Base-by-base conservation (phyloP, 2,888 invertebrate species). In the Furcula furcula region DNA sequence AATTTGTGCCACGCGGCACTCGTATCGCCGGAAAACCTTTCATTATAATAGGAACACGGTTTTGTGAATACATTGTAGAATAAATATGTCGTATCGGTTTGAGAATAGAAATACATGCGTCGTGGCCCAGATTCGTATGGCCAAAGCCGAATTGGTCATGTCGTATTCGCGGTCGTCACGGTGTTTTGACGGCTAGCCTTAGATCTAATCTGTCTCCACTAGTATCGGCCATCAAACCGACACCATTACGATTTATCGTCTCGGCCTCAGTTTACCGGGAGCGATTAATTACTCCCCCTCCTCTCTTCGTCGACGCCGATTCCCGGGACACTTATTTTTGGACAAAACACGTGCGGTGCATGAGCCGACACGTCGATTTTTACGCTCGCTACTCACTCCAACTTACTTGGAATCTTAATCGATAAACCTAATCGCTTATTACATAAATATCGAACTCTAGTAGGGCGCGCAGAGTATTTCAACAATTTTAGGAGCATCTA, bases 71-170 rank as follows among this genome's bases (percentile, higher is more conserved):
- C 78, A 76, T 65, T 80, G 80, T 81, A 69, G 53, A 65, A 61
- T 69, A 66, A 66, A 73, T 68, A 66, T 79, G 77, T 81, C 81
- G 68, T 73, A 68, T 65, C 49, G 55, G 53, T 56, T 55, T 71
- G 50, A 68, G 74, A 85, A 84, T 81, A 83, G 82, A 79, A 56
- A 56, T 66, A 64, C 67, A 72, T 64, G 63, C 71, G 72, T 68
- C 68, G 67, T 75, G 83, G 68, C 84, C 83, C 59, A 76, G 68
- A 59, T 81, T 65, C 55, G 50, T 56, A 62, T 74, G 69, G 57
- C 73, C 73, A 76, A 75, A 68, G 57, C 73, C 73, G 76, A 75
- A 66, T 61, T 59, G 55, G 59, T 42, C 39, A 34, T 34, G 42
- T 43, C 1, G 60, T 63, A 58, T 59, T 67, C 55, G 64, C 44